phyloP scores from a whole-genome alignment of 2,797 vertebrate genomes.

The Vipera ursinii region DNA sequence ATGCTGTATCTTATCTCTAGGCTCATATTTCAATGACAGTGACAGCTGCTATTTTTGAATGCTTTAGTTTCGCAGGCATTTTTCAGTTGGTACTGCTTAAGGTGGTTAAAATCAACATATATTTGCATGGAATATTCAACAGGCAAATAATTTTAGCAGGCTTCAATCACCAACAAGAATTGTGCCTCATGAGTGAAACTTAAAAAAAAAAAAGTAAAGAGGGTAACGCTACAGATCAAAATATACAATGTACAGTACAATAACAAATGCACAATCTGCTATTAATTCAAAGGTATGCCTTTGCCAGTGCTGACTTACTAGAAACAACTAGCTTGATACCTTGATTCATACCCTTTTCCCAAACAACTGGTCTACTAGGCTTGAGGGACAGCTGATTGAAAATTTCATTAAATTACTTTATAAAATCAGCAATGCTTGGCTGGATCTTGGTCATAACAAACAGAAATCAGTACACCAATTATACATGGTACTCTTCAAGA shows the following conservation, averaged over 20 bases:
- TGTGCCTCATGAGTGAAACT: neutral
- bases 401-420: neutral
- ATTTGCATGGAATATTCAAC: neutral
- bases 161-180: neutral
- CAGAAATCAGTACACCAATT: neutral
- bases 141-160: neutral
- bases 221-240: neutral
- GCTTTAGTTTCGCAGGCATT: neutral
- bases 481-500: neutral
- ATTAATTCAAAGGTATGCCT: neutral
- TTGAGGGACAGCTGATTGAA: neutral
- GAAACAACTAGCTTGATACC: neutral
- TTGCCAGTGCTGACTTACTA: neutral
- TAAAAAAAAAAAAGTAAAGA: neutral
- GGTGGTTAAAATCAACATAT: neutral
- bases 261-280: neutral
- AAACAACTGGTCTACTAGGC: neutral
- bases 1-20: neutral
- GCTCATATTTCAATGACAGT: constrained; percentile 1
- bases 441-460: neutral
- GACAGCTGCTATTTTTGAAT: neutral
- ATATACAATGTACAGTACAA: neutral
- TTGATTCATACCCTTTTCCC: neutral
- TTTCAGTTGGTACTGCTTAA: neutral
- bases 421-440: neutral